Conservation (phyloP, 2,888 invertebrate genomes). For the Eucera pruinosa region DNA sequence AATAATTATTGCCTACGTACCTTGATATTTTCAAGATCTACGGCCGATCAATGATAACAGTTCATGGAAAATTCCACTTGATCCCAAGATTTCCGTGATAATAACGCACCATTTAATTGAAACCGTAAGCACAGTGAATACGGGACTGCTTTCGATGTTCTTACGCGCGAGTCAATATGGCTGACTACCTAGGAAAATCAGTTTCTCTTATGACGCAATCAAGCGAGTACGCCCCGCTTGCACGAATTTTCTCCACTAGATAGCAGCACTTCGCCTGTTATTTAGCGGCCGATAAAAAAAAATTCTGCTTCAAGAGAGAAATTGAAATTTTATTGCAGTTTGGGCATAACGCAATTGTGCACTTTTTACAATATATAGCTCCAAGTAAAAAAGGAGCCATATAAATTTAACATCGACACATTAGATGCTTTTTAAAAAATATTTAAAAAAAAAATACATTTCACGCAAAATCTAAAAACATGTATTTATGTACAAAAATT, state of each 20-base stretch:
- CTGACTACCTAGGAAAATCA: conserved; percentile 71
- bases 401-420: too few species aligned
- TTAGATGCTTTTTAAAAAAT: too few species aligned
- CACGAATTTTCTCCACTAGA: conserved; percentile 69
- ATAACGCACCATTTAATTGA: conserved; percentile 37
- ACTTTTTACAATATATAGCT: too few species aligned
- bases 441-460: too few species aligned
- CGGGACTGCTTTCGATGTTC: conserved; percentile 72
- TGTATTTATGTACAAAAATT: too few species aligned
- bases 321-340: too few species aligned
- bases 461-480: too few species aligned
- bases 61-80: conserved; percentile 13
- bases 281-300: conserved; percentile 8
- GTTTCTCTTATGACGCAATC: conserved; percentile 80
- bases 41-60: neutral
- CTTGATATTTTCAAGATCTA: conserved; percentile 31
- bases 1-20: conserved; percentile 25
- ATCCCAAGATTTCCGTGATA: neutral
- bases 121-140: conserved; percentile 53
- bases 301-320: too few species aligned
- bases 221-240: conserved; percentile 72
- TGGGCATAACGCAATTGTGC: too few species aligned
- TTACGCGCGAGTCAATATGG: conserved; percentile 77
- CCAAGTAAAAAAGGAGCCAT: too few species aligned
- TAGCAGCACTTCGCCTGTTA: conserved; percentile 44